Evolutionary conservation across 2,888 invertebrate species (phyloP), one percentile per base, ranked within the genome.

Genomic region (Imbricaverruca yamaguchii): DNA sequence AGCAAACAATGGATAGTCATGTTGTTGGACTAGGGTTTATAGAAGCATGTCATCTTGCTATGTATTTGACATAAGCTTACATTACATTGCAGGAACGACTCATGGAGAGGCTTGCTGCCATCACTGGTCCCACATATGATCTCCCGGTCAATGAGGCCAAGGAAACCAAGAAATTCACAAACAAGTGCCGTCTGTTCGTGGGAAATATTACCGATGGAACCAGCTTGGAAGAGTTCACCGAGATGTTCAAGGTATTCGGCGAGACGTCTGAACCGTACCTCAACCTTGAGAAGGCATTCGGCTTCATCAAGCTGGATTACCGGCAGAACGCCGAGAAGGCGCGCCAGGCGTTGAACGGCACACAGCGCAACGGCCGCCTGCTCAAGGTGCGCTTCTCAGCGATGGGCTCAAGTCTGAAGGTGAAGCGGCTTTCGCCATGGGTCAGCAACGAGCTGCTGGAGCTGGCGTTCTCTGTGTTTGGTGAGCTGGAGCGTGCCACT

Each of bases 271-370:
- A 98, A 87, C 89, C 95, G 59, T 99, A 97, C 87, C 89, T 98
- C n/a, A 98, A 98, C 87, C 93, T 95, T 83, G 94, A 95, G 82
- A 97, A 98, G 87, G 97, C 96, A 87, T 99, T 98, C 89, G 98
- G 96, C 59, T 99, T 99, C 87, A 92, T 98, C 81, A 91, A 95
- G 88, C 89, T 97, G 91, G 97, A 97, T 87, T 97, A 93, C 86
- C 92, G 96, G 86, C 91, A 92, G 1, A 96, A 94, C 89, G 97
- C 97, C 59, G 97, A 97, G 87, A 94, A 93, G 85, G 98, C 98
- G 21, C 97, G 97, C 87, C 92, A 94, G 81, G 96, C 96, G 85
- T 89, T 99, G 63, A 98, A 99, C 89, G 97, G 97, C 0, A 91
- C 91, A 83, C 89, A 91, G 86, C 90, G 94, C 39, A 95, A 94